A percentile compares a stretch with the other conserved stretches of the same genome.
Evolutionary conservation across 2,797 vertebrate genomes (phyloP).

Genomic region (Atherinosoma microstoma): DNA sequence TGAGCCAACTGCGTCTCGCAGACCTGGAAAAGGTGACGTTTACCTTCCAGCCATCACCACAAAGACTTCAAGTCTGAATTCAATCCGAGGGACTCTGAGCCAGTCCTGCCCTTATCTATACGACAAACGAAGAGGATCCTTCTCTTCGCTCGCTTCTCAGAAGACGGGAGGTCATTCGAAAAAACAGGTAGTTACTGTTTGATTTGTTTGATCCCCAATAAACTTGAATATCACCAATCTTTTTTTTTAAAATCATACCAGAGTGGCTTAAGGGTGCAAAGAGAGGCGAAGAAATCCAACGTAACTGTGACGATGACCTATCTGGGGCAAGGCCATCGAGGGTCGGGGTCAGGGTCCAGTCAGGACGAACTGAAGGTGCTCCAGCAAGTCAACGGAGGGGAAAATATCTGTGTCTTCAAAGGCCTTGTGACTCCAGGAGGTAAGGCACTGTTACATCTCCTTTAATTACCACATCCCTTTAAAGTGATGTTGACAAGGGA

Average conservation of each 20-base stretch:
- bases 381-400: slow-evolving; percentile 86
- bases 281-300: slow-evolving; percentile 81
- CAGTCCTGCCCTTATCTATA: slow-evolving; percentile 80
- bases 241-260: slow-evolving; percentile 30
- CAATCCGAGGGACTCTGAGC: slow-evolving; percentile 71
- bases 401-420: slow-evolving; percentile 87
- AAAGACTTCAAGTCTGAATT: slow-evolving; percentile 69
- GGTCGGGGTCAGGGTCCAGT: slow-evolving; percentile 36
- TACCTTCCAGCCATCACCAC: slow-evolving; percentile 78
- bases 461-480: not conserved
- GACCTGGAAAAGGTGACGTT: slow-evolving; percentile 47
- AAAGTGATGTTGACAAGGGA: not conserved
- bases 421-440: slow-evolving; percentile 82
- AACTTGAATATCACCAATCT: not conserved
- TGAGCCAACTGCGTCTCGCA: slow-evolving; percentile 33
- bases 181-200: slow-evolving; percentile 67
- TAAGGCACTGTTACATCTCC: slow-evolving; percentile 47
- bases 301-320: slow-evolving; percentile 85
- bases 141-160: slow-evolving; percentile 77
- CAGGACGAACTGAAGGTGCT: slow-evolving; percentile 85
- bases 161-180: slow-evolving; percentile 43
- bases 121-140: slow-evolving; percentile 73
- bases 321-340: slow-evolving; percentile 73
- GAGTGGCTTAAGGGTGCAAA: slow-evolving; percentile 70
- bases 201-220: not conserved